Evolutionary conservation across 2,888 invertebrate species (phyloP), one percentile per base, ranked within the genome.

Genomic region (Girardia tigrina): DNA sequence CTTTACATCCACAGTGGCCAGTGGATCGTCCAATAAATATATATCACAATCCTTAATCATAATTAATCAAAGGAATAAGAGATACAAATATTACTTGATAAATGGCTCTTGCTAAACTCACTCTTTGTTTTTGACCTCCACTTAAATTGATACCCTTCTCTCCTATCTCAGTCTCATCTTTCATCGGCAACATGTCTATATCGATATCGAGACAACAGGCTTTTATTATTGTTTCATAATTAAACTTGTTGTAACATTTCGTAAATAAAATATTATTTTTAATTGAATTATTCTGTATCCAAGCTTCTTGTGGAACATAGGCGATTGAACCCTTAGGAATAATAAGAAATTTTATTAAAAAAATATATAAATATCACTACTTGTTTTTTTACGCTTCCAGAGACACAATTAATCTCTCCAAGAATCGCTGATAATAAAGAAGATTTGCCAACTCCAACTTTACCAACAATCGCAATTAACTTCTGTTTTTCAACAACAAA

Each of bases 191-290:
- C 78, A 90, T 85, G 4, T 87, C 84, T 81, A 92, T 89, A 83
- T 83, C 83, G 85, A 79, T 86, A 81, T 78, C 84, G 80, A 80
- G 81, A 77, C 80, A 86, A 87, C 76, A 91, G 82, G 77, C 92
- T 83, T 80, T 91, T 89, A 79, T 83, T 87, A 82, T 82, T 79
- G 79, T 80, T 29, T 84, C 81, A 79, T 86, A 88, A 79, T 85
- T 85, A 71, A 84, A 84, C 29, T 86, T 82, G 77, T 88, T 86
- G 79, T 86, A 88, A 78, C 88, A 86, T 80, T 87, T 88, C 0
- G 94, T 94, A 84, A 97, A 95, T 0, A 93, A 84, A 78, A 97
- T 92, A 83, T 97, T 97, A 81, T 94, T 92, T 14, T 91, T 87
- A 0, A 97, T 89, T 78, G 90, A 90, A 0, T 87, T 87, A 71